Base-by-base conservation (phyloP, 2,797 vertebrate genomes). In the Phataginus tricuspis region DNA sequence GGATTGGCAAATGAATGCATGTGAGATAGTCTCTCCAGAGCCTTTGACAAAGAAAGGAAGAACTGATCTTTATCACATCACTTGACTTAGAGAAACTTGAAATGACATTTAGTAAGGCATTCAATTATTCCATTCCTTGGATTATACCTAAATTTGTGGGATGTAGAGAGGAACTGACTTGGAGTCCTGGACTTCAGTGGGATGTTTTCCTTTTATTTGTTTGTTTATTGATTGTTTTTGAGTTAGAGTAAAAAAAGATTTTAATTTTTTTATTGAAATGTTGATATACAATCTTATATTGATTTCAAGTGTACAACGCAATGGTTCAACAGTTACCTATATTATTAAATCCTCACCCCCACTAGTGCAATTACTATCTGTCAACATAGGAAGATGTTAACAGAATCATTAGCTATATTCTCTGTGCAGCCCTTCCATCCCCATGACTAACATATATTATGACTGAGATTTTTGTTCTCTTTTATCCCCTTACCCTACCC, bases 191-290 rank as follows among this genome's bases (percentile, higher is more conserved):
- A 79, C 5, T 49, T 59, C 49, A 25, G 29, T 61, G 34, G 84
- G 45, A 29, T 80, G n/a, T n/a, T 92, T 64, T 87, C 18, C 55
- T 91, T 90, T 87, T 86, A 11, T 72, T 72, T 98, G 74, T 97
- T 97, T 31, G 9, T 69, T 80, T 69, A 61, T 57, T 75, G n/a
- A 64, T 51, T 66, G 15, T 18, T 71, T 92, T 83, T 57, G 27
- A 83, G 13, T 91, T 91, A 77, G 74, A 53, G 8, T 51, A 82
- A 93, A 89, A 78, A 45, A 45, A 45, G 45, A 45, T 45, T 45
- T 45, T 45, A 2, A 45, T 45, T 45, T 45, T 45, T 45, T 45
- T 45, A 45, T 45, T 45, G 45, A 45, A 45, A 45, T 45, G 45
- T 45, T 45, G 45, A 45, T 45, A 45, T 11, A 45, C 45, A 45